phyloP scores from a whole-genome alignment of 2,888 invertebrate species.

The Synergus laeviventris region DNA sequence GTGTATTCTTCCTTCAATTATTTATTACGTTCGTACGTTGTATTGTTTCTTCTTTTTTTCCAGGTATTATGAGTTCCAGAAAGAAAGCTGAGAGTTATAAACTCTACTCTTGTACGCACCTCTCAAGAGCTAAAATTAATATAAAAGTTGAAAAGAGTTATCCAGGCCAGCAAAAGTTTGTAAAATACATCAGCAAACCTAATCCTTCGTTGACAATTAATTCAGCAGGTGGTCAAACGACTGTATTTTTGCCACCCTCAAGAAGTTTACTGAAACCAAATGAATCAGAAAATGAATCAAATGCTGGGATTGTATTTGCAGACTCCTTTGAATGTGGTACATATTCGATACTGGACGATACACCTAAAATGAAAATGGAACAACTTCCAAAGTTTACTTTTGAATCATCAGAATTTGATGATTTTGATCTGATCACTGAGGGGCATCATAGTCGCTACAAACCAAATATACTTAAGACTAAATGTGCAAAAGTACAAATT shows the following conservation, averaged over 20 bases:
- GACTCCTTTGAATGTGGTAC: neutral
- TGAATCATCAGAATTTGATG: neutral
- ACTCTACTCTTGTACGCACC: conserved; percentile 11
- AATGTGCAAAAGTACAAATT: neutral
- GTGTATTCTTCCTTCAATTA: neutral
- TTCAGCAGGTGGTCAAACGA: neutral
- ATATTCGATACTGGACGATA: neutral
- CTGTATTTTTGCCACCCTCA: neutral
- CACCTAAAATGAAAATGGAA: neutral
- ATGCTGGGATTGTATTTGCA: neutral
- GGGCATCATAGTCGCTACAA: neutral
- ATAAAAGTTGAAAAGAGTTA: neutral
- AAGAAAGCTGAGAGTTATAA: neutral
- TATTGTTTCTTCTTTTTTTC: neutral
- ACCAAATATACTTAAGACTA: conserved; percentile 33
- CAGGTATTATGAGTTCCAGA: conserved; percentile 16
- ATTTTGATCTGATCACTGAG: neutral
- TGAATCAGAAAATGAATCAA: neutral
- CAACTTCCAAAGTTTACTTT: neutral
- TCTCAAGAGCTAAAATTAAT: conserved; percentile 3
- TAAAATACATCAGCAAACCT: conserved; percentile 7
- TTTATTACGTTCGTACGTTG: neutral
- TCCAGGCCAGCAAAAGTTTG: neutral
- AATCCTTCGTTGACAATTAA: conserved; percentile 23
- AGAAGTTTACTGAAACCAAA: conserved; percentile 1